Percentiles rank a stretch among this genome's conserved stretches.
phyloP scores from a whole-genome alignment of 2,113 vertebrate species.

The Chaetodon trifascialis region DNA sequence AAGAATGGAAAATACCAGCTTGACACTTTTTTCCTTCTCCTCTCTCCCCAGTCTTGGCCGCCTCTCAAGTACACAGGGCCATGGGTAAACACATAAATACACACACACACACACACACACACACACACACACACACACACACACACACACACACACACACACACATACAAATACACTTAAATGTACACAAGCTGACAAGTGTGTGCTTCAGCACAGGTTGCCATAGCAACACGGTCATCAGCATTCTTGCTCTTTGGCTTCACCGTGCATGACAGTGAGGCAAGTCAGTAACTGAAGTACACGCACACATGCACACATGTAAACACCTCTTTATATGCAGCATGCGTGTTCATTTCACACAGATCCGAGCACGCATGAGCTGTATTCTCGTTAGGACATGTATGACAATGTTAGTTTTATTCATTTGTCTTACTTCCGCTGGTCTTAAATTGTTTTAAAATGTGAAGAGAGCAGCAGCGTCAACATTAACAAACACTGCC shows the following conservation, averaged over 20 bases:
- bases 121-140: constrained; percentile 33
- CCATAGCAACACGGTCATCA: constrained; percentile 72
- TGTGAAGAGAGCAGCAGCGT: background rate
- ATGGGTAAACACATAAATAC: constrained; percentile 17
- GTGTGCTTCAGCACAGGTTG: constrained; percentile 64
- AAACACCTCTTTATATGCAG: background rate
- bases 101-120: constrained; percentile 18
- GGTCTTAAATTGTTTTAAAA: background rate
- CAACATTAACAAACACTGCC: constrained; percentile 33
- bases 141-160: constrained; percentile 10
- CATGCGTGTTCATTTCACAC: background rate
- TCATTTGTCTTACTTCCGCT: background rate
- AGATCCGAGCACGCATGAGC: background rate
- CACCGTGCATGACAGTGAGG: constrained; percentile 44
- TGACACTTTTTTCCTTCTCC: background rate
- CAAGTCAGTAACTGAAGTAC: constrained; percentile 32
- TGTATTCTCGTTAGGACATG: background rate
- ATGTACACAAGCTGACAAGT: constrained; percentile 58
- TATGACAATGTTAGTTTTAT: background rate
- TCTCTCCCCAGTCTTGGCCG: constrained; percentile 8
- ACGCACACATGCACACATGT: constrained; percentile 18
- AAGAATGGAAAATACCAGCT: constrained; percentile 10
- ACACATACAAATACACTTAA: constrained; percentile 23
- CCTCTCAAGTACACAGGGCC: constrained; percentile 22
- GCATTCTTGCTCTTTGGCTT: constrained; percentile 59